Conservation (phyloP, 2,113 vertebrate genomes). For the Cyphomyrus plagiostoma region DNA sequence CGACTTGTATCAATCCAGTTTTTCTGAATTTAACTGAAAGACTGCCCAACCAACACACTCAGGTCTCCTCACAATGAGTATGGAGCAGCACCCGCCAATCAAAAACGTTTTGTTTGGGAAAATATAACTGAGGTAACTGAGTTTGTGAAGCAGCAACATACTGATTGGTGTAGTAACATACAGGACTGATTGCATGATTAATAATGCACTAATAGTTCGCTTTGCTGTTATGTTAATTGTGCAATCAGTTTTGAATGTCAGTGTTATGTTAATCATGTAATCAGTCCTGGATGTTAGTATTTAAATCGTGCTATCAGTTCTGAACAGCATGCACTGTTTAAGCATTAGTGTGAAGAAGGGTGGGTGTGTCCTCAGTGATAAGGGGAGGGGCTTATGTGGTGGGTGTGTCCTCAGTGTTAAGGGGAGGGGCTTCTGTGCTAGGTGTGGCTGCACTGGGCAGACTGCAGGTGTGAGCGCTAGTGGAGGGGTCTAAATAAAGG, state of each 20-base stretch:
- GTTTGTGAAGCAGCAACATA: neutral
- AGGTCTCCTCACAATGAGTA: neutral
- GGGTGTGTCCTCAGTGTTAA: neutral
- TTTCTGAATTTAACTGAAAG: neutral
- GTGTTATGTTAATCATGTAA: conserved; percentile 14
- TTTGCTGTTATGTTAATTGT: conserved; percentile 10
- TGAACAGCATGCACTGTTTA: neutral
- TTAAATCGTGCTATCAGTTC: neutral
- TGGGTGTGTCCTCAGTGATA: neutral
- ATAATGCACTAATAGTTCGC: neutral
- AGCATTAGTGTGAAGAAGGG: neutral
- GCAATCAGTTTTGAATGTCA: conserved; percentile 13
- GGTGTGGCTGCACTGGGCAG: neutral
- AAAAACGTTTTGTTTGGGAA: neutral
- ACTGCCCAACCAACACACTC: neutral
- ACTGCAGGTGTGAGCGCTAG: neutral
- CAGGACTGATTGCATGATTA: conserved; percentile 14
- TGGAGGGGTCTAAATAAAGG: neutral
- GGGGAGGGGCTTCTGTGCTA: neutral
- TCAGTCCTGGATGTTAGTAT: conserved; percentile 12
- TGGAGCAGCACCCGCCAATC: neutral
- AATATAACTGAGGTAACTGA: neutral
- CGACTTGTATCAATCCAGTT: neutral
- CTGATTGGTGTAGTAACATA: neutral
- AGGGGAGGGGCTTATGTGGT: neutral